A percentile compares a stretch with the other conserved stretches of the same genome.
phyloP scores from a whole-genome alignment of 2,888 invertebrate species.

The Drosophila colorata region DNA sequence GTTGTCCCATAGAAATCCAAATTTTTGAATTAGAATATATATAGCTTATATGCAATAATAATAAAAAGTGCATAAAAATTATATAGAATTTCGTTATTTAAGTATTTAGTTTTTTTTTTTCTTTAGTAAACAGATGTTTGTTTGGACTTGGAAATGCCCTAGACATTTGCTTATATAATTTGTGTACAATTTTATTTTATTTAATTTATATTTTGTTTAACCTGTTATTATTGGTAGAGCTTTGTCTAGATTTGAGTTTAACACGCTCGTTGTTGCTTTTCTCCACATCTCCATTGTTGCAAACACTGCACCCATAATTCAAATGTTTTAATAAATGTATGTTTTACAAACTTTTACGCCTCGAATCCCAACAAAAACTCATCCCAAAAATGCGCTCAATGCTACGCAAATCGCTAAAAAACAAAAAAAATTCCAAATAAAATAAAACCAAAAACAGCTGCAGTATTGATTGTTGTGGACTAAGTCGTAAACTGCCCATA shows the following conservation, averaged over 20 bases:
- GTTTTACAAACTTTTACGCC: conserved; percentile 64
- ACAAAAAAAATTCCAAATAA: conserved; percentile 36
- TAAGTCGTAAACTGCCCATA: conserved; percentile 85
- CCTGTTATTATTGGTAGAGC: conserved; percentile 4
- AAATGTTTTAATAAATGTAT: conserved; percentile 57
- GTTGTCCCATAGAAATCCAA: too few relatives aligned
- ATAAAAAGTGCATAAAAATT: too few relatives aligned
- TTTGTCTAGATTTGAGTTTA: conserved; percentile 37
- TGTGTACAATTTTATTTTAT: neutral
- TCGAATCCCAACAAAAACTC: conserved; percentile 62
- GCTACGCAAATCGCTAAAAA: conserved; percentile 47
- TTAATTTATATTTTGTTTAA: neutral
- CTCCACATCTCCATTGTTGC: conserved; percentile 41
- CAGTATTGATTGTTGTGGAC: conserved; percentile 85
- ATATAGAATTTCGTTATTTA: too few relatives aligned
- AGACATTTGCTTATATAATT: neutral
- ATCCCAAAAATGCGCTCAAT: conserved; percentile 53
- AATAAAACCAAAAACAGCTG: conserved; percentile 74
- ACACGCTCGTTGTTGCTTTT: conserved; percentile 16
- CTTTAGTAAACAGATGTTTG: neutral
- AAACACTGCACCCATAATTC: conserved; percentile 20
- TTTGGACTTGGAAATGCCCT: neutral
- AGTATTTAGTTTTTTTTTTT: too few relatives aligned
- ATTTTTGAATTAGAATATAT: too few relatives aligned
- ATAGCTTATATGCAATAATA: too few relatives aligned